These are phyloP conservation scores for Dermatophagoides farinae DNA, from an alignment of 1,140 invertebrate genomes.

Conservation along the genomic window DNA sequence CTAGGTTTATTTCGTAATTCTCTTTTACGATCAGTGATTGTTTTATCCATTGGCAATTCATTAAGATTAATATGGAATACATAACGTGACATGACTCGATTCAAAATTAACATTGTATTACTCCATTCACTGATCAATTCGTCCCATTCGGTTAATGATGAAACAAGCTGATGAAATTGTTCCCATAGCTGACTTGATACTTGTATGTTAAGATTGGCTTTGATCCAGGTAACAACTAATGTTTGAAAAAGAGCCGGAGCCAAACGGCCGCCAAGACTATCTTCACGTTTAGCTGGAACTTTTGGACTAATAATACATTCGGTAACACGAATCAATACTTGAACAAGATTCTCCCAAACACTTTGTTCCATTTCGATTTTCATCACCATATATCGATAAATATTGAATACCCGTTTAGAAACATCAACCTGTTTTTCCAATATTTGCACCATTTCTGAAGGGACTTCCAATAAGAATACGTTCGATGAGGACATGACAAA, in stretches of 20 bases:
- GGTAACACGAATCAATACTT: constrained; percentile 76
- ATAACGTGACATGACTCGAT: constrained; percentile 56
- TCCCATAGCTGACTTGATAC: constrained; percentile 78
- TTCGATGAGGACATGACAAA: constrained; percentile 89
- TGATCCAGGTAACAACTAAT: constrained; percentile 91
- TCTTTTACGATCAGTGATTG: constrained; percentile 30
- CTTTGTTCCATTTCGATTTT: constrained; percentile 72
- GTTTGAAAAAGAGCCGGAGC: constrained; percentile 78
- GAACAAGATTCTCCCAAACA: constrained; percentile 73
- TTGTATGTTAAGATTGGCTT: constrained; percentile 81
- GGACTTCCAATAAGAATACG: constrained; percentile 60
- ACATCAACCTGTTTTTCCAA: constrained; percentile 73
- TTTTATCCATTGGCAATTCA: constrained; percentile 64
- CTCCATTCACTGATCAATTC: constrained; percentile 90
- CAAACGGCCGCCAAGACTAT: constrained; percentile 54
- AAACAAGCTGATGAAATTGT: constrained; percentile 67
- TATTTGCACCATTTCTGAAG: constrained; percentile 29
- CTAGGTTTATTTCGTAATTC: background rate
- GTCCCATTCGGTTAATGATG: constrained; percentile 75
- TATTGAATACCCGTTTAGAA: constrained; percentile 85
- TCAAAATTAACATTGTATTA: constrained; percentile 89
- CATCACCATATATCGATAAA: constrained; percentile 93
- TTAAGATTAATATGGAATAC: constrained; percentile 78
- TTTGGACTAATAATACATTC: constrained; percentile 60
- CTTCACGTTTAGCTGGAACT: constrained; percentile 47